Evolutionary conservation across 2,797 vertebrate genomes (phyloP).

Genomic region (Xenentodon cancila): DNA sequence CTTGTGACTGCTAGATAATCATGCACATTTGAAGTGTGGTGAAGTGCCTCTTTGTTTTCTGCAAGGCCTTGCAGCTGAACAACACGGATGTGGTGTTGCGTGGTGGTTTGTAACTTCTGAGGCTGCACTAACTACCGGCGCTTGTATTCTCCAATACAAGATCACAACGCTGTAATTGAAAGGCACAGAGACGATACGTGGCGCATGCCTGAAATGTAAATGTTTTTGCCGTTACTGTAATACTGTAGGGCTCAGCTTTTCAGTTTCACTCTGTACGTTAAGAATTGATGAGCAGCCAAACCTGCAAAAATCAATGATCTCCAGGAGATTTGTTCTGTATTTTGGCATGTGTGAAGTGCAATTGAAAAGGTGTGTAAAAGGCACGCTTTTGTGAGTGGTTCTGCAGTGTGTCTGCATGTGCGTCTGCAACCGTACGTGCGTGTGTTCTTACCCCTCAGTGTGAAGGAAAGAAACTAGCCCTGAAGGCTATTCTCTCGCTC

Average conservation of each 20-base stretch:
- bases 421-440: conserved; percentile 21
- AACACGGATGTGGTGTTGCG: conserved; percentile 79
- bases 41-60: conserved; percentile 72
- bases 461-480: conserved; percentile 68
- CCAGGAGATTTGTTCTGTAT: conserved; percentile 65
- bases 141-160: conserved; percentile 50
- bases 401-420: conserved; percentile 37
- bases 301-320: conserved; percentile 74
- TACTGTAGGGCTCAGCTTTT: conserved; percentile 38
- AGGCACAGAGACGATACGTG: conserved; percentile 42
- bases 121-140: conserved; percentile 67
- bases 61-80: conserved; percentile 72
- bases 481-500: conserved; percentile 76
- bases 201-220: conserved; percentile 45
- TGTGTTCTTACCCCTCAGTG: conserved; percentile 61
- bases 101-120: conserved; percentile 75
- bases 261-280: conserved; percentile 58
- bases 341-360: conserved; percentile 70
- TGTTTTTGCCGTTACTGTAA: conserved; percentile 46
- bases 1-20: conserved; percentile 72
- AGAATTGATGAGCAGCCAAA: conserved; percentile 75
- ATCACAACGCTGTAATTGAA: conserved; percentile 52
- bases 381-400: conserved; percentile 41
- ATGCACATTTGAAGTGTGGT: conserved; percentile 59
- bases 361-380: conserved; percentile 63